These are phyloP conservation scores for Diachasma alloeum DNA, from an alignment of 1,140 invertebrate species.

Conservation along the genomic window DNA sequence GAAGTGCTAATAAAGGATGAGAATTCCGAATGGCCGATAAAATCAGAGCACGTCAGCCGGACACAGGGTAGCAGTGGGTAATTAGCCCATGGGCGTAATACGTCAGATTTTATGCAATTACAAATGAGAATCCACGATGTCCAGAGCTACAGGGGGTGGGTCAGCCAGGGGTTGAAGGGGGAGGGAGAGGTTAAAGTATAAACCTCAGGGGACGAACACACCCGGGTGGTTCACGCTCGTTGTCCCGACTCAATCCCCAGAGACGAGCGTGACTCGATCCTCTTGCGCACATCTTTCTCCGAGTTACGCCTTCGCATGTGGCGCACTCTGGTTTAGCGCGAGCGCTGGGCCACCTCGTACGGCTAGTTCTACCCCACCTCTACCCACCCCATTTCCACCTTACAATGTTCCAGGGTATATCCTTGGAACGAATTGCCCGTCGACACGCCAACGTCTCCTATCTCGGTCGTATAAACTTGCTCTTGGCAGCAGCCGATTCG, in stretches of 20 bases:
- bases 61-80: slow-evolving; percentile 19
- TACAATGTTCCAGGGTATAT: slow-evolving; percentile 45
- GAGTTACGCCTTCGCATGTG: slow-evolving; percentile 16
- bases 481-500: slow-evolving; percentile 53
- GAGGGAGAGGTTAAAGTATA: slow-evolving; percentile 14
- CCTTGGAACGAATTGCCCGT: slow-evolving; percentile 58
- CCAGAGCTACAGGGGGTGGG: background rate
- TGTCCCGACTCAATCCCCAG: slow-evolving; percentile 43
- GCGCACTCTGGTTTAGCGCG: slow-evolving; percentile 7
- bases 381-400: slow-evolving; percentile 15
- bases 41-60: background rate
- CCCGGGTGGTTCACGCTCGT: slow-evolving; percentile 39
- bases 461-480: slow-evolving; percentile 22
- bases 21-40: background rate
- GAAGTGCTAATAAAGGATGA: background rate
- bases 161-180: background rate
- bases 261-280: slow-evolving; percentile 58
- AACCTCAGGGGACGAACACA: slow-evolving; percentile 54
- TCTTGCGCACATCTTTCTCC: slow-evolving; percentile 18
- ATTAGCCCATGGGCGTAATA: slow-evolving; percentile 39
- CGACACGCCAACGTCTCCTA: slow-evolving; percentile 50
- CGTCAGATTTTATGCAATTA: slow-evolving; percentile 64
- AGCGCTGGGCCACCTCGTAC: background rate
- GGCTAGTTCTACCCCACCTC: background rate
- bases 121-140: slow-evolving; percentile 29